Evolutionary conservation across 2,888 invertebrate species (phyloP), one percentile per base, ranked within the genome.

Genomic region (Hybos culiciformis): DNA sequence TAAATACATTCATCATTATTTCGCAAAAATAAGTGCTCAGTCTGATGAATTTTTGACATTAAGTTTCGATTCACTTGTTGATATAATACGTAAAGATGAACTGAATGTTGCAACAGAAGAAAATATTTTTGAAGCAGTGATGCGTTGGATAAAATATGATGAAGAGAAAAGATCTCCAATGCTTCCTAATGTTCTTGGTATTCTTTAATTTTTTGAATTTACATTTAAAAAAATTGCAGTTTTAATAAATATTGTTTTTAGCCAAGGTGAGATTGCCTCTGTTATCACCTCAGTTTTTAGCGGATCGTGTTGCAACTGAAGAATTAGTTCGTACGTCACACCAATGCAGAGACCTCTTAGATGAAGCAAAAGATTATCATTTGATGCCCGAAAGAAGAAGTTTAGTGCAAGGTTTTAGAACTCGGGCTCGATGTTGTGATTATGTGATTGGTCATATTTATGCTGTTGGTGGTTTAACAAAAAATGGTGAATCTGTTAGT

Each of bases 311-410:
- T 12, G 81, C 83, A 3, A 80, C 81, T 15, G 85, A 87, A 60
- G 80, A 81, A 51, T 66, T 85, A 4, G 77, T 88, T 48, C 73
- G 80, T 51, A 76, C 74, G 33, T 87, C 83, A 19, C 80, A 84
- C 56, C 77, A 78, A 56, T 87, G 87, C 69, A 73, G 85, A 72
- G 87, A 90, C 67, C 68, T 88, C 37, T 61, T 91, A 41, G 90
- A 91, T 61, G 90, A 88, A 64, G 90, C 90, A 1, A 75, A 83
- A 59, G 87, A 88, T 58, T 91, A 83, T 62, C 85, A 88, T 62
- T 67, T 90, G 45, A 80, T 91, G 72, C 91, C 90, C 2, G 87
- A 90, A 61, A 68, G 88, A 48, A 69, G 87, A 7, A 74, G 77
- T n/a, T 60, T 83, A 34, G 65, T 87, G 48, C 83, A 83, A 57